phyloP scores from a whole-genome alignment of 1,140 invertebrate genomes.

The Grapholita molesta region DNA sequence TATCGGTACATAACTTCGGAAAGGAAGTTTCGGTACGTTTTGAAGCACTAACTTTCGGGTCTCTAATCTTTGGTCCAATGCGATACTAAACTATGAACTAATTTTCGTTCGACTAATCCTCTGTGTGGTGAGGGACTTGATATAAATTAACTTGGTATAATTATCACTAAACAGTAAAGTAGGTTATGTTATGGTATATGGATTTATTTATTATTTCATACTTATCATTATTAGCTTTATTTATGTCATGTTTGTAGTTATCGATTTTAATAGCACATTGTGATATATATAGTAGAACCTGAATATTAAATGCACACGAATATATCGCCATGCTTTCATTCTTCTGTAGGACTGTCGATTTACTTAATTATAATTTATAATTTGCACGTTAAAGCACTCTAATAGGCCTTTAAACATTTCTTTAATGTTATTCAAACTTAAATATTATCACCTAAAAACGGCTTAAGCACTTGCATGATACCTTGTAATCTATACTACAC shows the following conservation, averaged over 20 bases:
- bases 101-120: neutral
- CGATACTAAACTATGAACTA: neutral
- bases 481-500: too few relatives aligned
- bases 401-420: too few relatives aligned
- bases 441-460: too few relatives aligned
- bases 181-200: neutral
- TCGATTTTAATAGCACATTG: neutral
- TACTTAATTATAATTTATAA: too few relatives aligned
- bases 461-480: too few relatives aligned
- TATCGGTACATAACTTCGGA: conserved; percentile 58
- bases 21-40: conserved; percentile 68
- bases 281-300: too few relatives aligned
- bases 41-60: conserved; percentile 31
- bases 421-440: too few relatives aligned
- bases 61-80: neutral
- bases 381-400: too few relatives aligned
- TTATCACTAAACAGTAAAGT: neutral
- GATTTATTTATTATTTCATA: neutral
- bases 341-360: too few relatives aligned
- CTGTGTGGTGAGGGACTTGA: neutral
- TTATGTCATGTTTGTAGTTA: neutral
- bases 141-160: neutral
- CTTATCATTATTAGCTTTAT: neutral
- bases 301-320: too few relatives aligned
- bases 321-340: too few relatives aligned